A percentile compares a stretch with the other conserved stretches of the same genome.
Evolutionary conservation across 2,797 vertebrate genomes (phyloP).

Genomic region (Bradypus variegatus): DNA sequence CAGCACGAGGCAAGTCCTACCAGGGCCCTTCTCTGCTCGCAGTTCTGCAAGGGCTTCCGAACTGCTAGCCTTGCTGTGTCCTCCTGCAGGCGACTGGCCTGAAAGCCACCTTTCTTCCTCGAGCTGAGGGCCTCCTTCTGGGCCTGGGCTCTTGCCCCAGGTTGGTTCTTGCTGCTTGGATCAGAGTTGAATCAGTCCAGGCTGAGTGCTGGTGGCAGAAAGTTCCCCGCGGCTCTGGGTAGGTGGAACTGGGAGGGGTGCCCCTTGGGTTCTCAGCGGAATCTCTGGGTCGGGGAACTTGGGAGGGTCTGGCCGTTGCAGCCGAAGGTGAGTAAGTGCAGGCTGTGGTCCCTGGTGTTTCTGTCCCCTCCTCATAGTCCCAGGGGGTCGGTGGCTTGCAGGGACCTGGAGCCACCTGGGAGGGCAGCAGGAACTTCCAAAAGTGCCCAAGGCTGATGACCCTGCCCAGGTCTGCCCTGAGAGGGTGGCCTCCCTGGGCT

Average conservation of each 20-base stretch:
- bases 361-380: not conserved
- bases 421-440: not conserved
- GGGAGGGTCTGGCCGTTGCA: not conserved
- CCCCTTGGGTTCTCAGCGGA: not conserved
- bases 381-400: not conserved
- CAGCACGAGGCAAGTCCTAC: not conserved
- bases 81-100: not conserved
- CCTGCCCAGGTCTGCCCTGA: not conserved
- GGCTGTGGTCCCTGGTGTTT: not conserved
- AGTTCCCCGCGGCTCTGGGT: no score
- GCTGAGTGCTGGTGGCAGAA: no score
- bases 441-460: no score
- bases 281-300: not conserved
- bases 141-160: not conserved
- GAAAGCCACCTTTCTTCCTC: not conserved
- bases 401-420: not conserved
- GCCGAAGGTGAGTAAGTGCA: not conserved
- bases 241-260: not conserved
- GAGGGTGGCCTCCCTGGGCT: not conserved
- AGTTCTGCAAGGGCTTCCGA: rapidly evolving
- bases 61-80: not conserved
- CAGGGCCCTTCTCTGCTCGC: not conserved
- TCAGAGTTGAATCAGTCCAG: no score
- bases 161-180: not conserved
- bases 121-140: not conserved